A percentile compares a stretch with the other conserved stretches of the same genome.
These are phyloP conservation scores for Drosophila parvula DNA, from an alignment of 1,140 invertebrate species.

Conservation along the genomic window DNA sequence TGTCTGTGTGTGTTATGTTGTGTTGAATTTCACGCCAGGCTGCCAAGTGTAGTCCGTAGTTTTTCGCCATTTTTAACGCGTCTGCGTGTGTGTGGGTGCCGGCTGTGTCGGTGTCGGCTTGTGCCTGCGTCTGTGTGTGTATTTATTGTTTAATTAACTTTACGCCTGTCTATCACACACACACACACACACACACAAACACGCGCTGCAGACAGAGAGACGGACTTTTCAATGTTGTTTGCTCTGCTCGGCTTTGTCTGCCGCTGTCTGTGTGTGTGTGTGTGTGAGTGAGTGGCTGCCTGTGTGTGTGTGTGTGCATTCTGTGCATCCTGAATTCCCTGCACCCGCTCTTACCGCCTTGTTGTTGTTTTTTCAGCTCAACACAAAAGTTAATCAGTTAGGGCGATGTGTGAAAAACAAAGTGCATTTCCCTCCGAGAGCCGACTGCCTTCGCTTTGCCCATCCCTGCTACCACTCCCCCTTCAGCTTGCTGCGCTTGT, in stretches of 20 bases:
- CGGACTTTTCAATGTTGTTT: constrained; percentile 45
- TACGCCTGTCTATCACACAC: constrained; percentile 80
- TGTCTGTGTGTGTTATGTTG: constrained; percentile 58
- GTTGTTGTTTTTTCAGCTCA: constrained; percentile 70
- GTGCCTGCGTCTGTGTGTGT: constrained; percentile 49
- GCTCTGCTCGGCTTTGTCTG: constrained; percentile 61
- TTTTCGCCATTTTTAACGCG: constrained; percentile 81
- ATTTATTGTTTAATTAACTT: constrained; percentile 83
- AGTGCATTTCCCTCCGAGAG: constrained; percentile 66
- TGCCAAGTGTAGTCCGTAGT: constrained; percentile 80
- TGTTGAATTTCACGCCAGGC: constrained; percentile 81
- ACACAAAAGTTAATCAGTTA: constrained; percentile 81
- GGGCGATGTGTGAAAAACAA: constrained; percentile 83
- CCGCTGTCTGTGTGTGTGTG: constrained; percentile 17
- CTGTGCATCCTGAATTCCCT: constrained; percentile 57
- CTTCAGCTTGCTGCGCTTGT: background rate
- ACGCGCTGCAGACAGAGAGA: constrained; percentile 20
- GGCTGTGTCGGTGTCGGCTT: constrained; percentile 1
- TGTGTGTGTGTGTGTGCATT: constrained; percentile 35
- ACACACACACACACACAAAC: constrained; percentile 40
- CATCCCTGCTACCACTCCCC: background rate
- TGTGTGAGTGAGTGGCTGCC: constrained; percentile 15
- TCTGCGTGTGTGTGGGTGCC: constrained; percentile 38
- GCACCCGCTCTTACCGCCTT: constrained; percentile 36
- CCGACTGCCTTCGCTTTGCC: background rate